Evolutionary conservation across 2,888 invertebrate genomes (phyloP).

Genomic region (Halictus ligatus): DNA sequence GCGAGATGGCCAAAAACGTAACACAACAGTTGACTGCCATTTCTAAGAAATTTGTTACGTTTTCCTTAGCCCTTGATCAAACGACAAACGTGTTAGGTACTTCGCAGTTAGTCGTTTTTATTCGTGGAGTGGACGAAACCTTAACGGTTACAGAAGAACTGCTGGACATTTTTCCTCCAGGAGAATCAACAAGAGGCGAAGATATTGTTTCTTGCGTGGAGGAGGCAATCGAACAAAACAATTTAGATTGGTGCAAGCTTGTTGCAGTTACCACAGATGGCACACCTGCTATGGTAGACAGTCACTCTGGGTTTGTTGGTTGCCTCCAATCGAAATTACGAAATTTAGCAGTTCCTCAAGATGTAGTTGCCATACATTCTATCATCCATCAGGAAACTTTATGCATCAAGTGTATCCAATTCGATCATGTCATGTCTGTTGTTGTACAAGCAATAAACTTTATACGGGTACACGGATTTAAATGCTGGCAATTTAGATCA

Average conservation of each 20-base stretch:
- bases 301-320: neutral
- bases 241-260: constrained; percentile 17
- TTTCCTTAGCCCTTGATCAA: constrained; percentile 7
- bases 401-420: constrained; percentile 11
- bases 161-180: constrained; percentile 6
- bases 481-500: constrained; percentile 4
- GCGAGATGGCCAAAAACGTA: constrained; percentile 14
- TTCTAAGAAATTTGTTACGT: neutral
- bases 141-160: constrained; percentile 13
- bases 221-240: constrained; percentile 11
- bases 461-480: constrained; percentile 7
- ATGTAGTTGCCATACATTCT: neutral
- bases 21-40: neutral
- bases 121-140: constrained; percentile 5
- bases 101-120: constrained; percentile 6
- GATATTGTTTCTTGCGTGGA: constrained; percentile 16
- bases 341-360: constrained; percentile 14
- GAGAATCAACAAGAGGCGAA: neutral
- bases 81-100: neutral
- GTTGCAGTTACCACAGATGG: constrained; percentile 13
- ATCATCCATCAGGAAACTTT: neutral
- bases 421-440: neutral
- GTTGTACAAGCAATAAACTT: constrained; percentile 1
- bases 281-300: constrained; percentile 6
- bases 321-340: constrained; percentile 7